These are phyloP conservation scores for Acrocephalus scirpaceus DNA, from an alignment of 2,797 vertebrate genomes.

Conservation along the genomic window DNA sequence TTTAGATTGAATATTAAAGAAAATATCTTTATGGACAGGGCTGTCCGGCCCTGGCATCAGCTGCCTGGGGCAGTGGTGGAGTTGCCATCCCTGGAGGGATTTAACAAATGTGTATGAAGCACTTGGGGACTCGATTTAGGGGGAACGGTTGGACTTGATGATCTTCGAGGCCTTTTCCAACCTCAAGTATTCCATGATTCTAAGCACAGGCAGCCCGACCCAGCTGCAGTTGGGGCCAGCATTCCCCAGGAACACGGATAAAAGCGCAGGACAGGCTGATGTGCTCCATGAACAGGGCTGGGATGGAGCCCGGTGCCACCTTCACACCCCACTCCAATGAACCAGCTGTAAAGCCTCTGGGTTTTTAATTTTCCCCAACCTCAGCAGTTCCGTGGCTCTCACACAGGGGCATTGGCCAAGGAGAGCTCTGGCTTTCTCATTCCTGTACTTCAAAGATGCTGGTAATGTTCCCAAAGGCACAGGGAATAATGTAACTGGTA, in stretches of 20 bases:
- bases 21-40: not conserved
- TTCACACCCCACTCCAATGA: not conserved
- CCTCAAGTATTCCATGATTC: not conserved
- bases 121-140: not conserved
- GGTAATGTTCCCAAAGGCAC: not conserved
- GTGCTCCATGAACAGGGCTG: not conserved
- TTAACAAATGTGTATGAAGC: not conserved
- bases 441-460: constrained; percentile 42
- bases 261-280: not conserved
- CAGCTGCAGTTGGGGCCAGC: rapidly evolving
- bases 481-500: constrained; percentile 15
- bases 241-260: not conserved
- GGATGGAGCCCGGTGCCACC: not conserved
- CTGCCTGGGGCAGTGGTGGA: not conserved
- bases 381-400: constrained; percentile 4
- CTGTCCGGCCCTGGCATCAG: not conserved
- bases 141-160: not conserved
- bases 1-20: not conserved
- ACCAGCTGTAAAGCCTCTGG: not conserved
- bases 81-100: not conserved
- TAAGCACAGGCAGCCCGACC: not conserved
- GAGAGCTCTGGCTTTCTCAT: constrained; percentile 28
- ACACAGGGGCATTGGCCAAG: constrained; percentile 5
- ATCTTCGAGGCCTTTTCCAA: not conserved
- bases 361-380: not conserved